These are phyloP conservation scores for Choloepus hoffmanni DNA, from an alignment of 2,113 vertebrate species.

Conservation along the genomic window DNA sequence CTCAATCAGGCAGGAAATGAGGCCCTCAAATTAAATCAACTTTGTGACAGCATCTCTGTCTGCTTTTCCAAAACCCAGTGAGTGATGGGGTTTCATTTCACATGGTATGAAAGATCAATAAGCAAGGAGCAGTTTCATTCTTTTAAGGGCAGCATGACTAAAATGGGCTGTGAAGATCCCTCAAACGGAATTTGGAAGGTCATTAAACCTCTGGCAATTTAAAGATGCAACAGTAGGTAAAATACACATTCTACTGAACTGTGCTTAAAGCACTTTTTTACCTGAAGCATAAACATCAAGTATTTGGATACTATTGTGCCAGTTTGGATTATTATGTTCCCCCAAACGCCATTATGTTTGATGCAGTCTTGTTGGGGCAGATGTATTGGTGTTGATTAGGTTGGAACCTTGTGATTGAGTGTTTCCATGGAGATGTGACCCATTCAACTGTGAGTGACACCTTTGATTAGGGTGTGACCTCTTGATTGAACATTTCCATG, in stretches of 20 bases:
- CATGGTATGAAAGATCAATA: conserved; percentile 64
- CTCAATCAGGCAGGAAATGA: conserved; percentile 66
- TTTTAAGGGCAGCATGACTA: conserved; percentile 49
- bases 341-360: too few relatives aligned
- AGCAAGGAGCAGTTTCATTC: conserved; percentile 40
- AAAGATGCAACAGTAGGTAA: neutral
- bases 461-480: too few relatives aligned
- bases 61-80: conserved; percentile 43
- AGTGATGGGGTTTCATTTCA: conserved; percentile 60
- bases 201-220: conserved; percentile 54
- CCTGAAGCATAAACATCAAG: neutral
- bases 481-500: too few relatives aligned
- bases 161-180: conserved; percentile 6
- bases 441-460: too few relatives aligned
- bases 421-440: too few relatives aligned
- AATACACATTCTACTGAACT: conserved; percentile 14
- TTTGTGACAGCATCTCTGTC: conserved; percentile 20
- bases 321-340: too few relatives aligned
- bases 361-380: too few relatives aligned
- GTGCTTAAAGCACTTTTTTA: neutral
- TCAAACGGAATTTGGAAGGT: conserved; percentile 36
- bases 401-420: too few relatives aligned
- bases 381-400: too few relatives aligned
- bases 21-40: conserved; percentile 54
- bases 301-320: neutral